These are phyloP conservation scores for Hydropsyche tenuis DNA, from an alignment of 1,140 invertebrate genomes.

Conservation along the genomic window DNA sequence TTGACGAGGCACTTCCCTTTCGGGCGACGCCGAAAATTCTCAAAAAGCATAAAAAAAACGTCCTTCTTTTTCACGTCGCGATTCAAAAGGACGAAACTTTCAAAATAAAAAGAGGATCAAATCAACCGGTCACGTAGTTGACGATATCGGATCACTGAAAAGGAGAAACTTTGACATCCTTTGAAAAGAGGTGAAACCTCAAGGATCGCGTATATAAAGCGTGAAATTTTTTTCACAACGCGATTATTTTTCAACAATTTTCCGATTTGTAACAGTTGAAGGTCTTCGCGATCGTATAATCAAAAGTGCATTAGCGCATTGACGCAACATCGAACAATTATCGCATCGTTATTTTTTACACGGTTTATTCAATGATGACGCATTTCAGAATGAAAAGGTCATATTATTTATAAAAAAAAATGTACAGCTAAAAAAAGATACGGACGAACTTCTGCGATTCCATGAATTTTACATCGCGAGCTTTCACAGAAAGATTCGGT, in stretches of 20 bases:
- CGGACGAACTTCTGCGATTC: too few species aligned
- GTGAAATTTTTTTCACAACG: neutral
- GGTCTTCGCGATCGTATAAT: neutral
- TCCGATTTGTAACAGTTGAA: too few species aligned
- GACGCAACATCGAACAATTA: neutral
- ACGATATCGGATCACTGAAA: constrained; percentile 1
- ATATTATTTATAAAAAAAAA: too few species aligned
- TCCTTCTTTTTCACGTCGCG: neutral
- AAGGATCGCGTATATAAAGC: neutral
- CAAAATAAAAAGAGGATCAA: neutral
- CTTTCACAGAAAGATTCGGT: too few species aligned
- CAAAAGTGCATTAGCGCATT: neutral
- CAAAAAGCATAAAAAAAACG: too few species aligned
- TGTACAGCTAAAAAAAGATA: too few species aligned
- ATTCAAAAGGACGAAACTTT: neutral
- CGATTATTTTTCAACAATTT: neutral
- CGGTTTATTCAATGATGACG: neutral
- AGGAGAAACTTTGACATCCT: neutral
- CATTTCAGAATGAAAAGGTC: too few species aligned
- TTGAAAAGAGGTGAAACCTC: neutral
- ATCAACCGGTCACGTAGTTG: constrained; percentile 18
- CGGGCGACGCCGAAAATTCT: too few species aligned
- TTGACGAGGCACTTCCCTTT: too few species aligned
- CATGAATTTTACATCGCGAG: too few species aligned
- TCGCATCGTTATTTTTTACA: neutral